Evolutionary conservation across 2,888 invertebrate genomes (phyloP).

Genomic region (Vanessa cardui): DNA sequence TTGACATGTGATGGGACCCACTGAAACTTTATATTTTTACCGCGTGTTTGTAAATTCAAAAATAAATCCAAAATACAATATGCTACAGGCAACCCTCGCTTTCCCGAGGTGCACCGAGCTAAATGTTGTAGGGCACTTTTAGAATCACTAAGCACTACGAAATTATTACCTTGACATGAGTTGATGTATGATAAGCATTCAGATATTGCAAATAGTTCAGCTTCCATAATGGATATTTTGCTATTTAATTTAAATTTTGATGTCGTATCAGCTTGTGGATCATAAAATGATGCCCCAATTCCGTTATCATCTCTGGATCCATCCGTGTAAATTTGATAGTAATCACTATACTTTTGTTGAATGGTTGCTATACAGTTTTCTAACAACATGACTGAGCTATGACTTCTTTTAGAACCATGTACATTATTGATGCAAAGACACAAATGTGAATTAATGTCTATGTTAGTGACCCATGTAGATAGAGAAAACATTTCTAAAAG

Average conservation of each 20-base stretch:
- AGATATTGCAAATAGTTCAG: constrained; percentile 31
- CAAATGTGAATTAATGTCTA: not conserved
- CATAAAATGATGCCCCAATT: constrained; percentile 3
- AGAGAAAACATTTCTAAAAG: constrained; percentile 3
- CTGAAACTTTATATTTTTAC: constrained; percentile 26
- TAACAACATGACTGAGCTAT: not conserved
- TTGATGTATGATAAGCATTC: constrained; percentile 30
- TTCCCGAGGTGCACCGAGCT: constrained; percentile 32
- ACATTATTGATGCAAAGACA: not conserved
- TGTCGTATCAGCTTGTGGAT: constrained; percentile 1
- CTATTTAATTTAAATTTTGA: not conserved
- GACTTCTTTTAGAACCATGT: not conserved
- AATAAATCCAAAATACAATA: constrained; percentile 34
- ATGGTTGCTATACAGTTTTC: not conserved
- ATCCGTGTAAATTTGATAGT: constrained; percentile 1
- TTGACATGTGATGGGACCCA: constrained; percentile 36
- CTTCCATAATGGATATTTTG: constrained; percentile 29
- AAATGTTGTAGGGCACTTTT: too few relatives aligned
- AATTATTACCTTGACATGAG: constrained; percentile 19
- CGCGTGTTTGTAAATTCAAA: constrained; percentile 6
- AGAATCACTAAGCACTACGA: constrained; percentile 36
- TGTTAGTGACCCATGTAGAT: not conserved
- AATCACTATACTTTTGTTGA: not conserved
- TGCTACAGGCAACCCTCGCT: constrained; percentile 36
- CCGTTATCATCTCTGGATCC: not conserved